Base-by-base conservation (phyloP, 2,797 vertebrate species). In the Hirundo rustica region DNA sequence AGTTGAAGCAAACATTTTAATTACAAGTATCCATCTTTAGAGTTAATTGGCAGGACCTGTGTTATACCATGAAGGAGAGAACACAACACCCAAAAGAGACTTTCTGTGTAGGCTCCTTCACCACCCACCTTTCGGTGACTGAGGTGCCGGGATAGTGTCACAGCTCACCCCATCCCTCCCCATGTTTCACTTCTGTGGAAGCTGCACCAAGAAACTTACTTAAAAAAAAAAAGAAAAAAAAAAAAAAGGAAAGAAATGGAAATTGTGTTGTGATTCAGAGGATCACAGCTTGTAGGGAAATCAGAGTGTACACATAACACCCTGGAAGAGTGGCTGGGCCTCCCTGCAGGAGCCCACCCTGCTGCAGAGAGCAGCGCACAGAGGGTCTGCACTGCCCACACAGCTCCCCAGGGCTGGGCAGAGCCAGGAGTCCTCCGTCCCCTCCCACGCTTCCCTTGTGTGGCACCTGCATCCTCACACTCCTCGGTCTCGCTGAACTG, bases 251-350 rank as follows among this genome's bases (percentile, higher is more conserved):
- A 3, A 13, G 23, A 26, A 71, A 36, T 11, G 9, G 38, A 10
- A 21, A n/a, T 8, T 13, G 7, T 18, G 11, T 2, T 14, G 29
- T 5, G 38, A 53, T 58, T 76, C 58, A 34, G 44, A 54, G 42
- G 32, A 38, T 51, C 38, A 4, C 51, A 29, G 29, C 87, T 45
- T 2, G 23, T 7, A 55, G 60, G 73, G 55, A 84, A 53, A 57
- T 1, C 2, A 1, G 9, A 14, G n/a, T 0, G 45, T 9, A 16
- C 42, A 11, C 47, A 11, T 2, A 44, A 17, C 5, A 4, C 0
- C 32, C 44, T 15, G 27, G 47, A 17, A 10, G 2, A 38, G 27
- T 1, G 2, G 25, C 25, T 1, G n/a, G 13, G 50, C 61, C 11
- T 67, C 2, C 4, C n/a, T 21, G 47, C 47, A 27, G 70, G 34